Evolutionary conservation across 2,113 vertebrate species (phyloP).

Genomic region (Hyaena hyaena): DNA sequence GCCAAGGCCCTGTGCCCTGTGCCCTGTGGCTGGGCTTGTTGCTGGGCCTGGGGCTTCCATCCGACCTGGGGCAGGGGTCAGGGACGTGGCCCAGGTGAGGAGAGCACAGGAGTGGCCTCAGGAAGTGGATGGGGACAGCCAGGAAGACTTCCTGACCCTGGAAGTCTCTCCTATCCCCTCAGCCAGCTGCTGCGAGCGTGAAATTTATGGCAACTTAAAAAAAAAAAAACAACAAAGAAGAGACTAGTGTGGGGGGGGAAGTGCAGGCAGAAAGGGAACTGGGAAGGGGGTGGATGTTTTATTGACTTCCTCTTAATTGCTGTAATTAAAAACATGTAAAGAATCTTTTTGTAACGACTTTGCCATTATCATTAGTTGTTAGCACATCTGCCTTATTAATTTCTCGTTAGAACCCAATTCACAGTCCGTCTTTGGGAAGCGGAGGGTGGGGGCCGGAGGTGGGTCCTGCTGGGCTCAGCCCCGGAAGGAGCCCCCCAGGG

Average conservation of each 20-base stretch:
- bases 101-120: not conserved
- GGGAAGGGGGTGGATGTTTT: constrained; percentile 74
- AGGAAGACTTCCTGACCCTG: not conserved
- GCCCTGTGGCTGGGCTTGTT: not conserved
- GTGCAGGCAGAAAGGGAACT: not conserved
- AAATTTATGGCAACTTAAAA: not conserved
- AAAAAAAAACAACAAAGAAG: constrained; percentile 53
- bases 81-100: not conserved
- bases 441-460: not conserved
- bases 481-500: not conserved
- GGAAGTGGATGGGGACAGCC: not conserved
- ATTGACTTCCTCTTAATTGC: constrained; percentile 87
- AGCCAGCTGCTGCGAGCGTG: not conserved
- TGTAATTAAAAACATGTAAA: constrained; percentile 91
- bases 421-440: constrained; percentile 55
- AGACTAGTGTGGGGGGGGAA: not conserved
- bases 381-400: constrained; percentile 89
- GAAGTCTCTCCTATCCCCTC: not conserved
- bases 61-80: accelerated
- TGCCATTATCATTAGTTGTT: constrained; percentile 87
- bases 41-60: not conserved
- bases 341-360: constrained; percentile 88
- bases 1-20: accelerated
- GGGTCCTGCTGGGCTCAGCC: not conserved
- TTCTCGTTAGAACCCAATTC: constrained; percentile 87